phyloP scores from a whole-genome alignment of 2,113 vertebrate genomes.

The Hystrix cristata region DNA sequence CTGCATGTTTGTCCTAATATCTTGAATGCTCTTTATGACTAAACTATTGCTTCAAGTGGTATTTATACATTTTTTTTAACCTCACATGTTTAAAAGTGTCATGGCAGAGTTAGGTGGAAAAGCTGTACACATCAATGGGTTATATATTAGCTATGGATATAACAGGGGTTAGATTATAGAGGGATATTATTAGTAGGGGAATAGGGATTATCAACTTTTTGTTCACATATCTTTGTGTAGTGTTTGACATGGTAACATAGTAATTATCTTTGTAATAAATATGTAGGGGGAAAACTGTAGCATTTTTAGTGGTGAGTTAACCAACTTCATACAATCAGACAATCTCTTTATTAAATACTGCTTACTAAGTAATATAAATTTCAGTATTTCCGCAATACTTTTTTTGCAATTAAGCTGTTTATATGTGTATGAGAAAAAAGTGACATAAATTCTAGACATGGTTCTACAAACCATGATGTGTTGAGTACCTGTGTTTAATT shows the following conservation, averaged over 20 bases:
- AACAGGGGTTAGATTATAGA: not conserved
- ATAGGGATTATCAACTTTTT: not conserved
- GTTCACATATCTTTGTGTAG: not conserved
- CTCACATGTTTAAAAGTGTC: not conserved
- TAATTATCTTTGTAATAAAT: conserved; percentile 14
- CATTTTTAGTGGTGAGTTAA: not conserved
- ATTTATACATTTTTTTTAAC: not conserved
- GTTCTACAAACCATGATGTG: not conserved
- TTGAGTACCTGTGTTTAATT: not conserved
- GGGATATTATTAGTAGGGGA: not conserved
- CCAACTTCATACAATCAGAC: not conserved
- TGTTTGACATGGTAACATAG: not conserved
- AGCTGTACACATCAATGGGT: not conserved
- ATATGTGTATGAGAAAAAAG: not conserved
- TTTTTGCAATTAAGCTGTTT: not conserved
- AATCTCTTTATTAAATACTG: not conserved
- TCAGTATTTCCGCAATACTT: not conserved
- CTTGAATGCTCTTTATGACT: not conserved
- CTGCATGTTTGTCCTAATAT: not conserved
- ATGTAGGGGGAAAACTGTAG: not conserved
- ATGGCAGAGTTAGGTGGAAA: not conserved
- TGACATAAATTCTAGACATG: not conserved
- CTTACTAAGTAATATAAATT: not conserved
- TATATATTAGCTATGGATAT: not conserved
- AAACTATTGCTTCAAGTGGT: not conserved